A percentile compares a stretch with the other conserved stretches of the same genome.
Conservation (phyloP, 2,888 invertebrate genomes). For the Meiosimyza platycephala region DNA sequence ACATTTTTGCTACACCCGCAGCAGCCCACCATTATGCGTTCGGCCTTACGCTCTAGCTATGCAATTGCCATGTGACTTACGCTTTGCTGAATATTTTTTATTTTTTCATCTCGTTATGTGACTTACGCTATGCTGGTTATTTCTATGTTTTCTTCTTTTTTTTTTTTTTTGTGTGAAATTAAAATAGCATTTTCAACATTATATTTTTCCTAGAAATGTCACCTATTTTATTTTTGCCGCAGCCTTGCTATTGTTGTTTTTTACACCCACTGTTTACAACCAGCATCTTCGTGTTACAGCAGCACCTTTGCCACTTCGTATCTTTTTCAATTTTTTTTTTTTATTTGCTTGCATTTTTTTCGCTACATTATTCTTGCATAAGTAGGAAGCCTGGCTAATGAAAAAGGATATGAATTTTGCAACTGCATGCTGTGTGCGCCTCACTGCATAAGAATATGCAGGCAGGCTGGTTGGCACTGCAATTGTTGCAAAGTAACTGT, state of each 20-base stretch:
- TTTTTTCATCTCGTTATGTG: neutral
- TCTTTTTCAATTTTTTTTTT: neutral
- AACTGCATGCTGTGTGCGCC: neutral
- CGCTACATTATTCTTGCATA: constrained; percentile 20
- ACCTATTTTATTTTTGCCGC: neutral
- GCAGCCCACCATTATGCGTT: too few species aligned
- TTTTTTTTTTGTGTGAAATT: neutral
- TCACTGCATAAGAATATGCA: too few species aligned
- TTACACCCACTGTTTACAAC: constrained; percentile 1
- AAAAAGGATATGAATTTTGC: constrained; percentile 32
- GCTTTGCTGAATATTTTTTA: neutral
- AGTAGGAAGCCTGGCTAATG: constrained; percentile 15
- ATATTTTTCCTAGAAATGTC: constrained; percentile 23
- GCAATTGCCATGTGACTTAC: neutral
- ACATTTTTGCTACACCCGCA: too few species aligned
- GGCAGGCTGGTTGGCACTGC: too few species aligned
- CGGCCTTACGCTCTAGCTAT: too few species aligned
- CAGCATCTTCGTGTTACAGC: neutral
- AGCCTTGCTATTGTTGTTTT: neutral
- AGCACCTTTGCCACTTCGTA: neutral
- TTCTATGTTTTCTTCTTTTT: neutral
- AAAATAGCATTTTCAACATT: constrained; percentile 23
- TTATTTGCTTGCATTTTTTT: constrained; percentile 6
- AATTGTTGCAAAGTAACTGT: too few species aligned
- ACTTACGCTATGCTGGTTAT: neutral